Evolutionary conservation across 2,888 invertebrate genomes (phyloP), one percentile per base, ranked within the genome.

Genomic region (Dorcus parallelipipedus): DNA sequence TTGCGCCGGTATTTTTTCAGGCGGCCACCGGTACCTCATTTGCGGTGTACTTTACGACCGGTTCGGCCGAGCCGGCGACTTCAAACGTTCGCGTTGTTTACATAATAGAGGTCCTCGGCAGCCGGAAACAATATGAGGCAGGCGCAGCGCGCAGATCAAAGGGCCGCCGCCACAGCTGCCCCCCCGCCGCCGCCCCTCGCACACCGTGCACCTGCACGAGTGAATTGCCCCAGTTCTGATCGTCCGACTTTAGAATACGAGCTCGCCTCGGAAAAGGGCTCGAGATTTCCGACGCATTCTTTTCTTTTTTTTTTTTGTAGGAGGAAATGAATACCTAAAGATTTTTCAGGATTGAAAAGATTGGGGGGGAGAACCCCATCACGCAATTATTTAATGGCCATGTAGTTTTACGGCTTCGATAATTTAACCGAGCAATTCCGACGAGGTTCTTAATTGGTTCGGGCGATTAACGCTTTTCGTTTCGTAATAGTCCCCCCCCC

Each of bases 21-120:
- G 49, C 41, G 52, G 33, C 39, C 49, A 45, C 49, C 56, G 56
- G 58, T 62, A 69, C 64, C 71, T 72, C 73, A 73, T 78, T 78
- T 78, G 77, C 72, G 76, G 76, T 73, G 75, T 76, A 73, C 69
- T 77, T 78, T 78, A 77, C 70, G 76, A 75, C 69, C 75, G 73
- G 73, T 71, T 70, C 64, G 67, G 69, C 63, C 63, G 70, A 69
- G 80, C 76, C 83, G 83, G 81, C 81, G 74, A 84, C 80, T 82
- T 84, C 83, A 85, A 84, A 84, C 81, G 80, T 72, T 78, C 80
- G 79, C 81, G 82, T 82, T 84, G 85, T 85, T 85, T 85, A 84
- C 85, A 84, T 84, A 84, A 85, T 84, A 83, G 83, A 83, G 84
- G 84, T 83, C 84, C 83, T 81, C 83, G 79, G 82, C 83, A 83